Base-by-base conservation (phyloP, 2,113 vertebrate species). In the Lamprotornis superbus region DNA sequence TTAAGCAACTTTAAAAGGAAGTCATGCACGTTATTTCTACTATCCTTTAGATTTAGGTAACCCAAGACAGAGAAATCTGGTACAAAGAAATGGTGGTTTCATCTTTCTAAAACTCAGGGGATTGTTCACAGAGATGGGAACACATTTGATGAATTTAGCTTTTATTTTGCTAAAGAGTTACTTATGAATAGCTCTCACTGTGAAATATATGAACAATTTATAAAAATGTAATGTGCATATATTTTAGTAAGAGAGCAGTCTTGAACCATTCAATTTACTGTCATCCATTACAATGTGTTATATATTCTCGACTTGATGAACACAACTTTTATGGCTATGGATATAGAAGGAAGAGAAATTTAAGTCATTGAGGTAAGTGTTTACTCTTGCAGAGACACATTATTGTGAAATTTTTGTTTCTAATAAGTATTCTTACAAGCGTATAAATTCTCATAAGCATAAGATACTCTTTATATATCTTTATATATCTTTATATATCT, bases 1-100 rank as follows among this genome's bases (percentile, higher is more conserved):
- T 89, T 40, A 96, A 53, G 28, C 35, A 81, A 93, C 69, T 76
- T 93, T 46, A 94, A 94, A 92, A 95, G 13, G n/a, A 87, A 57
- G 23, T 55, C 47, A 77, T 80, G 63, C 52, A 52, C 10, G 33
- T 90, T 92, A 37, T 50, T 84, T 55, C 25, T 94, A 77, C 25
- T 74, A 78, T 90, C 5, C 7, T 67, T 65, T 68, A 25, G 28
- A 60, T 19, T 55, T 46, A 35, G 5, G 27, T 42, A 47, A n/a
- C 16, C 8, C 15, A 27, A 70, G 19, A 87, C 33, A 78, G 31
- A 89, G 64, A 92, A 89, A 75, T 27, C 16, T 73, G 23, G 6
- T 71, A 56, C 12, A 78, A 83, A 57, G 71, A 78, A 71, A 84
- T 20, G 4, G 9, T 71, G 10, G 2, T 12, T 83, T 44, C 59